Base-by-base conservation (phyloP, 1,140 invertebrate species). In the Apis dorsata region DNA sequence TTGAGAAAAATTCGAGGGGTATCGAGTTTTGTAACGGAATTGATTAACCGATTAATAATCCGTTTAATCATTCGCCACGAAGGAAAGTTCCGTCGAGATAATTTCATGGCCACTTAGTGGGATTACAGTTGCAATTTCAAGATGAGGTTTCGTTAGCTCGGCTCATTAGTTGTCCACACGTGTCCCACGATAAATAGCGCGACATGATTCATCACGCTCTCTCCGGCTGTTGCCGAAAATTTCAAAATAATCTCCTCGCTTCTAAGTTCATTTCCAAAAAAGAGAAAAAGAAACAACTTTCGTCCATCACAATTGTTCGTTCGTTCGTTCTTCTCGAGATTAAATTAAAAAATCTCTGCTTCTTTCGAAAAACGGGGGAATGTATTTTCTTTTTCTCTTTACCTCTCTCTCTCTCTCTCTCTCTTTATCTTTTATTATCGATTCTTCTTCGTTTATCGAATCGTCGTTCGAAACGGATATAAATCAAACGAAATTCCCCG, bases 21-120 rank as follows among this genome's bases (percentile, higher is more conserved):
- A 4, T 44, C 34, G 0, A 44, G 34, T 44, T 44, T 44, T 7
- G 5, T 7, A 34, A 2, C 34, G 34, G 3, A 34, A 34, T 44
- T 44, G 5, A 44, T 44, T 44, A 44, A 44, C 4, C 34, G 34
- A 44, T 44, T 44, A 7, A 44, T 7, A 44, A 44, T 44, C 34
- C 34, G 34, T 44, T 44, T 44, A 7, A 44, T 44, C 34, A 7
- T 44, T 44, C 34, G 34, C 34, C 24, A 24, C 24, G 34, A 34
- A 53, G 68, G 81, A 71, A 83, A 83, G 15, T 79, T 79, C 65
- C 53, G 53, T 51, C 59, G 66, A 63, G 77, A 83, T 83, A 71
- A 79, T 83, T 78, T 71, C 59, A 68, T 19, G 19, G n/a, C 49
- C 68, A 83, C 81, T 83, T 78, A 78, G 59, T 59, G 68, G 59